Evolutionary conservation across 1,140 invertebrate genomes (phyloP).

Genomic region (Temnothorax nylanderi): DNA sequence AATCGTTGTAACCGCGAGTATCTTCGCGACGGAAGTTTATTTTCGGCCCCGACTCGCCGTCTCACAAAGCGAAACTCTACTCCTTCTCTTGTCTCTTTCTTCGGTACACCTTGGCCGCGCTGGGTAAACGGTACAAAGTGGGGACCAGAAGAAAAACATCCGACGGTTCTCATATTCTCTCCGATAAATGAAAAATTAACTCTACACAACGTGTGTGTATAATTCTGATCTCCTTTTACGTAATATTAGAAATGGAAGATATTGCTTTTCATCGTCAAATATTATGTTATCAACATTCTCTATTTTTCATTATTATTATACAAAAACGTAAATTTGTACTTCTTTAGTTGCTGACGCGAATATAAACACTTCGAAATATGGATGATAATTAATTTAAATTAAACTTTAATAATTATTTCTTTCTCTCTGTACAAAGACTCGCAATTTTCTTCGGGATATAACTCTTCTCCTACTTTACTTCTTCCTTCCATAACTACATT

Average conservation of each 20-base stretch:
- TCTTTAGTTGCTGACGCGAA: not conserved
- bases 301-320: not conserved
- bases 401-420: not conserved
- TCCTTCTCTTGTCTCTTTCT: conserved; percentile 21
- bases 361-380: not conserved
- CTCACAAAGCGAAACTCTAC: conserved; percentile 13
- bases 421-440: not conserved
- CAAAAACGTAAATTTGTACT: not conserved
- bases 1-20: conserved; percentile 48
- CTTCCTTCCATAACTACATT: not conserved
- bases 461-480: not conserved
- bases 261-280: not conserved
- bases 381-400: not conserved
- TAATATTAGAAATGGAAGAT: not conserved
- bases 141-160: not conserved
- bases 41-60: conserved; percentile 62
- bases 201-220: too few species aligned
- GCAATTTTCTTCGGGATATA: not conserved
- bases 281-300: too few species aligned
- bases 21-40: conserved; percentile 61
- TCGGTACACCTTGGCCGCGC: not conserved
- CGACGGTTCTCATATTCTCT: not conserved
- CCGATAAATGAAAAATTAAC: not conserved
- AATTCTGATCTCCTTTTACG: not conserved
- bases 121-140: not conserved